Conservation (phyloP, 2,888 invertebrate species). For the Orthosia cruda region DNA sequence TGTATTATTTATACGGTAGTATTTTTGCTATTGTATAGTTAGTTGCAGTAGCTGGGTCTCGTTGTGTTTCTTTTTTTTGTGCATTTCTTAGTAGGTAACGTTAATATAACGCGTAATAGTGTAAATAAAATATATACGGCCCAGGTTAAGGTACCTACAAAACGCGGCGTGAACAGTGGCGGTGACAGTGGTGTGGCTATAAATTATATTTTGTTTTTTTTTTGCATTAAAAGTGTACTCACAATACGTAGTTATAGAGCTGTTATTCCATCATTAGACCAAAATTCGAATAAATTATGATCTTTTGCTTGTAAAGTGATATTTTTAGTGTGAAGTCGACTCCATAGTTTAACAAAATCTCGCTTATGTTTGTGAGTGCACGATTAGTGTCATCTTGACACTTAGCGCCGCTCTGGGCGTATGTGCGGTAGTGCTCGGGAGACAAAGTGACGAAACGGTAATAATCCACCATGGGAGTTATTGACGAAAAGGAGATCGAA, state of each 20-base stretch:
- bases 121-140: too few relatives aligned
- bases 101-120: too few relatives aligned
- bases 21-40: slow-evolving; percentile 1
- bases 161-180: too few relatives aligned
- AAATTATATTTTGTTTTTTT: too few relatives aligned
- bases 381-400: slow-evolving; percentile 60
- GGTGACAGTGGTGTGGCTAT: too few relatives aligned
- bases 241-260: too few relatives aligned
- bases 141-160: too few relatives aligned
- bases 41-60: background rate
- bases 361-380: slow-evolving; percentile 30
- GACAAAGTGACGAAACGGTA: slow-evolving; percentile 36
- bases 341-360: slow-evolving; percentile 40
- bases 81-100: too few relatives aligned
- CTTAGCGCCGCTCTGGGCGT: slow-evolving; percentile 49
- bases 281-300: too few relatives aligned
- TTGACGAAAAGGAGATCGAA: slow-evolving; percentile 64
- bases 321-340: slow-evolving; percentile 4
- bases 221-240: too few relatives aligned
- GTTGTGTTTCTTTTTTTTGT: too few relatives aligned
- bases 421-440: slow-evolving; percentile 40
- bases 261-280: too few relatives aligned
- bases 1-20: background rate
- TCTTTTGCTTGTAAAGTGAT: background rate
- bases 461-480: slow-evolving; percentile 65